Evolutionary conservation across 37 sponge, comb jelly and placozoan genomes (phyloP).

Genomic region (Hexactinellida sp.): DNA sequence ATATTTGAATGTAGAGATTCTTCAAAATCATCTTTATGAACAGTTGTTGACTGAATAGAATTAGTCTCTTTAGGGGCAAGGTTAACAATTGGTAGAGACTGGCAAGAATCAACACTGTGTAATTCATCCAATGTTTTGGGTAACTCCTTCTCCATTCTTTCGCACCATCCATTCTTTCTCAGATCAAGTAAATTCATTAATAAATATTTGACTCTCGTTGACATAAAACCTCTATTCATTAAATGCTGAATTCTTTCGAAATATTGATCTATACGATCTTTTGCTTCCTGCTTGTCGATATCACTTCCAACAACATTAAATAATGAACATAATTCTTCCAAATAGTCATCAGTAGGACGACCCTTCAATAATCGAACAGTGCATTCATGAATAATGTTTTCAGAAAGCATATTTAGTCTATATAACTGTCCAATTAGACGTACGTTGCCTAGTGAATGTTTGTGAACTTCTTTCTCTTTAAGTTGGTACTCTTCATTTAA

Average conservation of each 20-base stretch:
- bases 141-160: not conserved
- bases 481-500: not conserved
- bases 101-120: not conserved
- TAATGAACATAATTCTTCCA: not conserved
- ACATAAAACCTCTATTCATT: conserved; percentile 12
- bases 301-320: conserved; percentile 1
- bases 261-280: conserved; percentile 12
- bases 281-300: not conserved
- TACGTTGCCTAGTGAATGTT: not conserved
- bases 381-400: not conserved
- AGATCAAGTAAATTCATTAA: conserved; percentile 1
- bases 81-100: not conserved
- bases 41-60: not conserved
- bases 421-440: not conserved
- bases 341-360: conserved; percentile 6
- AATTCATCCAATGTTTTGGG: not conserved
- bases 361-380: not conserved
- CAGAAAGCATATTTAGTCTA: not conserved
- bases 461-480: not conserved
- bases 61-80: not conserved
- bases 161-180: not conserved
- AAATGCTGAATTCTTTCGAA: conserved; percentile 17
- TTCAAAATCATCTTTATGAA: not conserved
- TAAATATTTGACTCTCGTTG: not conserved
- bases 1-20: not conserved